Evolutionary conservation across 2,797 vertebrate genomes (phyloP).

Genomic region (Premnoplex brunnescens): DNA sequence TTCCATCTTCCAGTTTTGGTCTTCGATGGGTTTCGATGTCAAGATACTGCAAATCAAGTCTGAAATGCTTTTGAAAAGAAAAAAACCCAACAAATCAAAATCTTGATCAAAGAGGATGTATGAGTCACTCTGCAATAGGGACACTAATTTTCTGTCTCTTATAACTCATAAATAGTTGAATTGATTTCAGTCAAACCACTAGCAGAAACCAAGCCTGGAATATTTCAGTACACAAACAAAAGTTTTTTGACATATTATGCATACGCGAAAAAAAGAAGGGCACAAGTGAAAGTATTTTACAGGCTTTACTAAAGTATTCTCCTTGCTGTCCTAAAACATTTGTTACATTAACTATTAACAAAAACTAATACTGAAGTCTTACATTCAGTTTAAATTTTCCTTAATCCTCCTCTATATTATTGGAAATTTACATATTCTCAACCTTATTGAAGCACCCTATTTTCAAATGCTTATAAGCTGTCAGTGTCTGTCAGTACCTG

Average conservation of each 20-base stretch:
- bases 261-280: not conserved
- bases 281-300: not conserved
- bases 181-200: not conserved
- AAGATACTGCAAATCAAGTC: not conserved
- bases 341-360: not conserved
- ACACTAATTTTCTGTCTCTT: not conserved
- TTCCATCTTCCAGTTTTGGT: not conserved
- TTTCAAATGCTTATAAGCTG: not conserved
- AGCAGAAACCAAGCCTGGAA: not conserved
- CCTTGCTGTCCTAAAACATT: not conserved
- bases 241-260: not conserved
- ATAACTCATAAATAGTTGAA: not conserved
- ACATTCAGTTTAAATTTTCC: not conserved
- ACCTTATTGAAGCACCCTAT: not conserved
- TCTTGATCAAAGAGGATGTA: not conserved
- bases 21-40: not conserved
- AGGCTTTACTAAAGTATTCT: not conserved
- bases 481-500: not conserved
- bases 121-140: not conserved
- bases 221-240: not conserved
- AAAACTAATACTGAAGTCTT: not conserved
- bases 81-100: not conserved
- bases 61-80: not conserved
- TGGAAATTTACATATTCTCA: not conserved
- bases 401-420: not conserved